Base-by-base conservation (phyloP, 2,888 invertebrate genomes). In the Graphium colonna region DNA sequence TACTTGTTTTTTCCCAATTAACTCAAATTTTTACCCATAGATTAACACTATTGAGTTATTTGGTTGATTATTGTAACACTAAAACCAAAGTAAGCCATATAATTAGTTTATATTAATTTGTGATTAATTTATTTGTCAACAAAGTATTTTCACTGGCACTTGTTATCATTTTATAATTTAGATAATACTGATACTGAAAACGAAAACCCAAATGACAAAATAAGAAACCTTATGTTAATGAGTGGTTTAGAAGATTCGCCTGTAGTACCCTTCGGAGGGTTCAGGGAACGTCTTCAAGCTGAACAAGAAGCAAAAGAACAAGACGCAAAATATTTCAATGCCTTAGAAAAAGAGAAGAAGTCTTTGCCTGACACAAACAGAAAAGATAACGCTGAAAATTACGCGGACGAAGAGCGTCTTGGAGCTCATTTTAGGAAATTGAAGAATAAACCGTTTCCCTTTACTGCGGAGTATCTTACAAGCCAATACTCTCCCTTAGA, bases 361-460 rank as follows among this genome's bases (percentile, higher is more conserved):
- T 85, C 87, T 17, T 44, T 86, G 44, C 56, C 71, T 40, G 67
- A 69, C 12, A 55, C 56, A 1, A 51, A 50, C 41, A 55, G 28
- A 46, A 45, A 41, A 8, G 13, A 13, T 28, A 33, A 31, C 13
- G n/a, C 49, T 36, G 59, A 67, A 33, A 58, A 65, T 40, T 78
- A 82, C 38, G 63, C 81, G 12, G 90, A 90, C 48, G 91, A 91
- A 65, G 81, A 91, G 58, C 82, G 91, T 10, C 64, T 90, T 5
- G 87, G 90, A 41, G 91, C 90, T 1, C 87, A 88, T 65, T 82
- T 79, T 52, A 73, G 86, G 10, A 87, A 89, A 63, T 72, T 75
- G 15, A 88, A 89, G 69, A 67, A 69, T 5, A 85, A 85, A 58
- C 65, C 75, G 31, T 77, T 75, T 1, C 83, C 82, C 1, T 82